These are phyloP conservation scores for Dexiosoma caninum DNA, from an alignment of 2,888 invertebrate genomes.

Conservation along the genomic window DNA sequence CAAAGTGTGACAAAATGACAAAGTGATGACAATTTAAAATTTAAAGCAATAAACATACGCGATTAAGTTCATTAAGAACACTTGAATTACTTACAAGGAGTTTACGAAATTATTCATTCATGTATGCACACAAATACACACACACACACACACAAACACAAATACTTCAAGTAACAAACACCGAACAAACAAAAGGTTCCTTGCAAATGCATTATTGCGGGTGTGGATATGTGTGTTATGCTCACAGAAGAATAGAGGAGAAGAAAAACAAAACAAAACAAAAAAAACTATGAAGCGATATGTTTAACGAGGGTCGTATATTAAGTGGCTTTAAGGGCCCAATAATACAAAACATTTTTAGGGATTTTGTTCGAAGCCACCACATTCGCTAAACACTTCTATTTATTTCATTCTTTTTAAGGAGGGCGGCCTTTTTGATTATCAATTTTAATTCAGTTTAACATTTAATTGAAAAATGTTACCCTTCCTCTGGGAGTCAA, in stretches of 20 bases:
- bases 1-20: constrained; percentile 71
- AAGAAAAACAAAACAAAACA: not conserved
- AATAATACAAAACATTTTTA: too few relatives aligned
- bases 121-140: not conserved
- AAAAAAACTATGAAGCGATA: not conserved
- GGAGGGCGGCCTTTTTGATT: too few relatives aligned
- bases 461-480: too few relatives aligned
- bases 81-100: constrained; percentile 60
- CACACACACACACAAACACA: not conserved
- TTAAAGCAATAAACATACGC: constrained; percentile 75
- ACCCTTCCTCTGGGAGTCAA: too few relatives aligned
- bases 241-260: not conserved
- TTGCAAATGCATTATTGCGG: not conserved
- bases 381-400: too few relatives aligned
- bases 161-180: too few relatives aligned
- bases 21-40: constrained; percentile 69
- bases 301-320: not conserved
- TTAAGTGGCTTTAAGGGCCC: too few relatives aligned
- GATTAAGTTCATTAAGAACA: constrained; percentile 74
- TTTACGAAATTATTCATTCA: constrained; percentile 20
- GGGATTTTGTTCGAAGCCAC: too few relatives aligned
- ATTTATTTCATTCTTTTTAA: too few relatives aligned
- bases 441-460: too few relatives aligned
- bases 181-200: constrained; percentile 29
- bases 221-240: not conserved